phyloP scores from a whole-genome alignment of 2,888 invertebrate genomes.

The Pyrochroa serraticornis region DNA sequence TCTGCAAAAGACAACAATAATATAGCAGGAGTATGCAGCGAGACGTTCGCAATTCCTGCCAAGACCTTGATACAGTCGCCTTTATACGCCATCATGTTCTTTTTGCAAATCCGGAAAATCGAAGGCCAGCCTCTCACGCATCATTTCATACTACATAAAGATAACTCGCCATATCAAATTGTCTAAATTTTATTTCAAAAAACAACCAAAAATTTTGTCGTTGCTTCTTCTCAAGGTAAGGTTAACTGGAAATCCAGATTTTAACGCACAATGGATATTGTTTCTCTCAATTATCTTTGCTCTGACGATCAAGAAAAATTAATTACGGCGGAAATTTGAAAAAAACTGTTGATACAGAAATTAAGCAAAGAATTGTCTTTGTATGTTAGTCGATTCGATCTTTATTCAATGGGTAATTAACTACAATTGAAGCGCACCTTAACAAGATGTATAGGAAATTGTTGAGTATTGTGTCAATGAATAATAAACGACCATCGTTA shows the following conservation, averaged over 20 bases:
- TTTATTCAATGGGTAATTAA: not conserved
- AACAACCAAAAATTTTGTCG: conserved; percentile 12
- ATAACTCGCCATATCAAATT: not conserved
- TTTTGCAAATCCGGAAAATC: conserved; percentile 27
- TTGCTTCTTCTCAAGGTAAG: conserved; percentile 4
- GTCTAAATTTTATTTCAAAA: conserved; percentile 10
- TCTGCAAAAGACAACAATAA: conserved; percentile 1
- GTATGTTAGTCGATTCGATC: not conserved
- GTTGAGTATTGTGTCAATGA: conserved; percentile 6
- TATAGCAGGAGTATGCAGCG: not conserved
- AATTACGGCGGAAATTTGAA: not conserved
- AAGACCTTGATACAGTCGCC: conserved; percentile 26
- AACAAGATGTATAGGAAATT: not conserved
- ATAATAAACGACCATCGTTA: conserved; percentile 17
- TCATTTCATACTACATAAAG: conserved; percentile 13
- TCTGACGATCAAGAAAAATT: not conserved
- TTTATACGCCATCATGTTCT: conserved; percentile 16
- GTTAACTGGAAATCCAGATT: too few species aligned
- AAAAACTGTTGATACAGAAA: not conserved
- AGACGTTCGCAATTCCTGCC: conserved; percentile 13
- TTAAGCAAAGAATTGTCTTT: not conserved
- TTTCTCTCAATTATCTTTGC: too few species aligned
- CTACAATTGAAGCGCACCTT: not conserved
- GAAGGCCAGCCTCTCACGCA: conserved; percentile 27
- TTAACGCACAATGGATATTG: too few species aligned